These are phyloP conservation scores for Heterocephalus glaber DNA, from an alignment of 2,113 vertebrate genomes.

Conservation along the genomic window DNA sequence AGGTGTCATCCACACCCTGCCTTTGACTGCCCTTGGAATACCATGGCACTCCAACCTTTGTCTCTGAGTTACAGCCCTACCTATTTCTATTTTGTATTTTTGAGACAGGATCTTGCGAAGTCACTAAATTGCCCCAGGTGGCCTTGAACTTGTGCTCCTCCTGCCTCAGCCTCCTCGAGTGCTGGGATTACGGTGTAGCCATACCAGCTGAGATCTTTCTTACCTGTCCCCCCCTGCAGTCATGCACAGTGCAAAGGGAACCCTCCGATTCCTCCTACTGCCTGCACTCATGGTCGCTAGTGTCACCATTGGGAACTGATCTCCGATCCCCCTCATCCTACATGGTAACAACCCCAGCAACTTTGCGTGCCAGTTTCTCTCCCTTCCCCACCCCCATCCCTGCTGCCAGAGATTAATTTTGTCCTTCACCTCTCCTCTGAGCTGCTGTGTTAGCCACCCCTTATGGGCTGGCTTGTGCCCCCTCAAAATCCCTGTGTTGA, in stretches of 20 bases:
- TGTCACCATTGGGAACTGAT: neutral
- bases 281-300: neutral
- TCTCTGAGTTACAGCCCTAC: neutral
- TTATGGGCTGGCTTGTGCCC: too few relatives aligned
- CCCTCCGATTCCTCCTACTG: fast-evolving
- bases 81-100: neutral
- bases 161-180: neutral
- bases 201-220: neutral
- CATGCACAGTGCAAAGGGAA: neutral
- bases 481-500: fast-evolving
- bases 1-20: neutral
- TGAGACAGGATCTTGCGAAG: neutral
- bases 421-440: neutral
- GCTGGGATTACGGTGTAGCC: neutral
- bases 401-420: too few relatives aligned
- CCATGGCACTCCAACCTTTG: neutral
- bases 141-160: neutral
- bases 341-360: too few relatives aligned
- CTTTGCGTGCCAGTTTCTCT: neutral
- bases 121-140: neutral
- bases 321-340: neutral
- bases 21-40: neutral
- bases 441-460: neutral
- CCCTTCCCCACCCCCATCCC: neutral
- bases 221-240: neutral